A percentile compares a stretch with the other conserved stretches of the same genome.
phyloP scores from a whole-genome alignment of 2,888 invertebrate genomes.

The Campaea margaritaria region DNA sequence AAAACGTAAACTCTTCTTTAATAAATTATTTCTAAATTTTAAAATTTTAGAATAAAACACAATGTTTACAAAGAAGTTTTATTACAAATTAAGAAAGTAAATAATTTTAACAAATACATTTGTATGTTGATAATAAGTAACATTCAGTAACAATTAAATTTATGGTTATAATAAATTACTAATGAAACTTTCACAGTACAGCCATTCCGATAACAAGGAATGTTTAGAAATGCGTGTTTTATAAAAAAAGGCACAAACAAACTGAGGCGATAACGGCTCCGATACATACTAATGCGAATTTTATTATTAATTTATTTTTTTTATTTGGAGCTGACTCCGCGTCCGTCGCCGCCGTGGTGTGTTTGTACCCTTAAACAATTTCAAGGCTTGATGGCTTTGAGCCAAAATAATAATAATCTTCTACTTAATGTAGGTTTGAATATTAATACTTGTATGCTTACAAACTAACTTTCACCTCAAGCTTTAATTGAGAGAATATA shows the following conservation, averaged over 20 bases:
- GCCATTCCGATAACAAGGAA: slow-evolving; percentile 39
- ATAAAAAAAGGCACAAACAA: not conserved
- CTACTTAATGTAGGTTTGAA: not conserved
- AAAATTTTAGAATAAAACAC: too few species aligned
- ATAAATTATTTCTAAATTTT: too few species aligned
- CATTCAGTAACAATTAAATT: slow-evolving; percentile 18
- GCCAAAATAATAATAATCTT: not conserved
- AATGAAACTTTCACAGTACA: slow-evolving; percentile 39
- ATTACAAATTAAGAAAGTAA: not conserved
- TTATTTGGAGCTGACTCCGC: too few species aligned
- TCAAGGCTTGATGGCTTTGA: not conserved
- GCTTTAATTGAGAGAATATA: too few species aligned
- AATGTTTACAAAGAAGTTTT: too few species aligned
- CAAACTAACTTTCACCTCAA: slow-evolving; percentile 9
- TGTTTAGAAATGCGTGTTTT: slow-evolving; percentile 30
- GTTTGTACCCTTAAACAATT: too few species aligned
- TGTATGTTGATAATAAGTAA: slow-evolving; percentile 23
- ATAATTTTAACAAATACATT: slow-evolving; percentile 19
- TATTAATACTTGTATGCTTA: slow-evolving; percentile 39
- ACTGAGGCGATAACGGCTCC: too few species aligned
- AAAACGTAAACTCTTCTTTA: too few species aligned
- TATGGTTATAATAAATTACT: slow-evolving; percentile 18
- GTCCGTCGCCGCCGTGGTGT: too few species aligned
- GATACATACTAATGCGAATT: too few species aligned
- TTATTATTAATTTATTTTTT: too few species aligned